Conservation (phyloP, 1,140 invertebrate genomes). For the Pogonus chalceus region DNA sequence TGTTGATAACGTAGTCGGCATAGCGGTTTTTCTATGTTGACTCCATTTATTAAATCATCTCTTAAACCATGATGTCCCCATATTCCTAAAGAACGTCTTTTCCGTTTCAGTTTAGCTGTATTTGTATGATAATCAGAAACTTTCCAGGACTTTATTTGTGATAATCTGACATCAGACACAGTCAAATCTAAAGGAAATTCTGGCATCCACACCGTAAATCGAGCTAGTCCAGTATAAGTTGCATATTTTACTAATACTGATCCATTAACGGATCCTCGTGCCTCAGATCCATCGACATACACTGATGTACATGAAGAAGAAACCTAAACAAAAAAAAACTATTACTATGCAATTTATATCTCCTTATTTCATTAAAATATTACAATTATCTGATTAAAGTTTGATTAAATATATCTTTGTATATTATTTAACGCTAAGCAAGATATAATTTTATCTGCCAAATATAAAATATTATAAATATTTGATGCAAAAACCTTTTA, state of each 20-base stretch:
- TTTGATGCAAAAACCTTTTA: too few species aligned
- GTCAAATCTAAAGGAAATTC: constrained; percentile 85
- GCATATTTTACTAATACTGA: constrained; percentile 90
- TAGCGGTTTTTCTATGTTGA: constrained; percentile 45
- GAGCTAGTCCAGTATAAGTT: constrained; percentile 74
- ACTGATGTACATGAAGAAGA: constrained; percentile 93
- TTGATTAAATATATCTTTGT: too few species aligned
- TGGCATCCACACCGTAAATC: constrained; percentile 94
- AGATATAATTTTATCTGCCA: too few species aligned
- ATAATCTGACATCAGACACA: constrained; percentile 78
- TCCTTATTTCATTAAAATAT: background rate
- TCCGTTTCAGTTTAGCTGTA: constrained; percentile 35
- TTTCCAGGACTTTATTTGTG: constrained; percentile 83
- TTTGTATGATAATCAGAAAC: constrained; percentile 61
- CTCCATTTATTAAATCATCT: constrained; percentile 43
- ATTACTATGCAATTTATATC: constrained; percentile 6
- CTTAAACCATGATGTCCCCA: constrained; percentile 42
- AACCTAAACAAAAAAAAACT: constrained; percentile 50
- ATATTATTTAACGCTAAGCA: background rate
- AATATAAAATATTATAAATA: too few species aligned
- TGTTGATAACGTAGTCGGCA: constrained; percentile 84
- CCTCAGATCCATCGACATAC: constrained; percentile 93
- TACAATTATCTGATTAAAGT: constrained; percentile 9
- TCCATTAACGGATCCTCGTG: constrained; percentile 87
- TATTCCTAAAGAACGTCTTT: constrained; percentile 46